These are phyloP conservation scores for Sakesphorus luctuosus DNA, from an alignment of 2,113 vertebrate species.

Conservation along the genomic window DNA sequence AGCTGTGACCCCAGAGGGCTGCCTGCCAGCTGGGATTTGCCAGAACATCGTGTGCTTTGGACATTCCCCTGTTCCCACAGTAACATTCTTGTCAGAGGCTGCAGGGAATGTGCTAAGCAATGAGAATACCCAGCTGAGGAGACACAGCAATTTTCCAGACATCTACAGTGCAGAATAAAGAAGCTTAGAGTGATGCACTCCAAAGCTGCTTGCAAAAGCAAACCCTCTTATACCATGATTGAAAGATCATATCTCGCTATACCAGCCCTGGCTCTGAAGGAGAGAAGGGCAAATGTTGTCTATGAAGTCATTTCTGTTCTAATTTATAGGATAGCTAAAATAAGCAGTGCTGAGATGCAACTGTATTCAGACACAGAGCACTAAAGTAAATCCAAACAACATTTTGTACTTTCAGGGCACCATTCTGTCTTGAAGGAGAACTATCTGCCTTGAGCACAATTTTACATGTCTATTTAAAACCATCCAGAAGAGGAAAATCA, in stretches of 20 bases:
- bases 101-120: constrained; percentile 52
- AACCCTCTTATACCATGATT: background rate
- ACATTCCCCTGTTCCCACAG: constrained; percentile 63
- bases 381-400: background rate
- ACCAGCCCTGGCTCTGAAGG: background rate
- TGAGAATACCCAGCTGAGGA: constrained; percentile 60
- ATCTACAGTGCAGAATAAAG: background rate
- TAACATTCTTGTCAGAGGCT: background rate
- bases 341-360: background rate
- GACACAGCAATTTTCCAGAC: background rate
- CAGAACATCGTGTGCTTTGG: constrained; percentile 65
- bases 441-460: background rate
- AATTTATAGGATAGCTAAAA: background rate
- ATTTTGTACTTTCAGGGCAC: background rate
- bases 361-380: background rate
- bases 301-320: background rate
- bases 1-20: constrained; percentile 51
- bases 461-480: background rate
- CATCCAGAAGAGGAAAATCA: background rate
- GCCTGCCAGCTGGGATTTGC: constrained; percentile 62
- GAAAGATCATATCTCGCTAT: background rate
- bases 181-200: background rate
- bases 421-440: background rate
- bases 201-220: background rate
- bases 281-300: background rate